Evolutionary conservation across 2,888 invertebrate species (phyloP).

Genomic region (Metalampra italica): DNA sequence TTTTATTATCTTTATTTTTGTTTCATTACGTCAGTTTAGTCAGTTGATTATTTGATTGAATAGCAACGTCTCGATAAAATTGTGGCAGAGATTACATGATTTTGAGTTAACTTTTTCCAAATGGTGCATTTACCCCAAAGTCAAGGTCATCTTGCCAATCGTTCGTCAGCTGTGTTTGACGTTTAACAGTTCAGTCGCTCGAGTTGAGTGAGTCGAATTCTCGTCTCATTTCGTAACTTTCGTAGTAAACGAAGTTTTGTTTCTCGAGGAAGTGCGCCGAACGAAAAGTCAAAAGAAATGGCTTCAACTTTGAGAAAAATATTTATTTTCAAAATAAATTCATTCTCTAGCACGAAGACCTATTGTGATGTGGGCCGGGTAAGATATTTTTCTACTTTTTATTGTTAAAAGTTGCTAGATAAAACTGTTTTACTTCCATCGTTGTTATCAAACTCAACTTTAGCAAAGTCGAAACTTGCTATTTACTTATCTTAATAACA

Average conservation of each 20-base stretch:
- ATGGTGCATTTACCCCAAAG: constrained; percentile 2
- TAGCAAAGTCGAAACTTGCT: no score
- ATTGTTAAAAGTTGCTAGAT: neutral
- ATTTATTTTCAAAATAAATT: constrained; percentile 31
- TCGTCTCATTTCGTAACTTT: no score
- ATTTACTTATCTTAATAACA: no score
- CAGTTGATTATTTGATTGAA: neutral
- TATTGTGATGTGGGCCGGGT: constrained; percentile 34
- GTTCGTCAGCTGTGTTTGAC: constrained; percentile 15
- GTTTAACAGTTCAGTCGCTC: neutral
- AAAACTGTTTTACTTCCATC: no score
- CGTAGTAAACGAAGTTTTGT: no score
- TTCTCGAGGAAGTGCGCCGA: neutral
- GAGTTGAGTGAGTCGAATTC: neutral
- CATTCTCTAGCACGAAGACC: constrained; percentile 24
- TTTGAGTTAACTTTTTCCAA: no score
- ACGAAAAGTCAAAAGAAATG: constrained; percentile 21
- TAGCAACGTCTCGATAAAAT: no score
- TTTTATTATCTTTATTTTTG: constrained; percentile 26
- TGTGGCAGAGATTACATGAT: no score
- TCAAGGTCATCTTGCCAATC: neutral
- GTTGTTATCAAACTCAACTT: neutral
- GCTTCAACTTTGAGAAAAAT: constrained; percentile 27
- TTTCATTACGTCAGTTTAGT: constrained; percentile 7
- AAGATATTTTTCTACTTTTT: constrained; percentile 13